Conservation (phyloP, 2,113 vertebrate species). For the Micromys minutus region DNA sequence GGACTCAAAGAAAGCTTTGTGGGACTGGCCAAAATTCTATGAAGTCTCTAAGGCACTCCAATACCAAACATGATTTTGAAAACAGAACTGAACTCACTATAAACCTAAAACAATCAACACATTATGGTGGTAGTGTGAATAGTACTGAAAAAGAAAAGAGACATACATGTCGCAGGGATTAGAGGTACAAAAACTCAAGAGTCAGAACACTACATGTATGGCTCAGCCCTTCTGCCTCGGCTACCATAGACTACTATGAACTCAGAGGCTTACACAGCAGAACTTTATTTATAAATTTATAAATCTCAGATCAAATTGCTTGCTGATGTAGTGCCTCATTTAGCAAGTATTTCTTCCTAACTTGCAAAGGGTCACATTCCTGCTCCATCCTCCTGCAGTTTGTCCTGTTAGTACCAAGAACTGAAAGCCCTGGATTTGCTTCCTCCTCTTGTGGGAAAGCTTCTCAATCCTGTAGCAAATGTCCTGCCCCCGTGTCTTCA, state of each 20-base stretch:
- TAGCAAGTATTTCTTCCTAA: neutral
- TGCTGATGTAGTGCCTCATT: neutral
- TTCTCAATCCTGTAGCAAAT: neutral
- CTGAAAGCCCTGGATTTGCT: neutral
- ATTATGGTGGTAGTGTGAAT: too few relatives aligned
- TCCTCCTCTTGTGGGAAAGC: neutral
- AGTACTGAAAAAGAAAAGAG: neutral
- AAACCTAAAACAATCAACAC: neutral
- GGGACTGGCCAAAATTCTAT: neutral
- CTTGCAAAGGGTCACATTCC: neutral
- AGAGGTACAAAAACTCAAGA: fast-evolving
- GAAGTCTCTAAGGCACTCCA: neutral
- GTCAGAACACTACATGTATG: neutral
- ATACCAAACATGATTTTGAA: neutral
- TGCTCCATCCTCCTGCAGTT: neutral
- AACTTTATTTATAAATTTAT: neutral
- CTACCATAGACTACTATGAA: too few relatives aligned
- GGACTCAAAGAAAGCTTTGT: neutral
- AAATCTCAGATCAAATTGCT: too few relatives aligned
- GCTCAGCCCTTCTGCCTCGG: neutral
- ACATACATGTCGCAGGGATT: neutral
- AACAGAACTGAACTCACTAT: neutral
- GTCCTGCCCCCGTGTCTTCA: neutral
- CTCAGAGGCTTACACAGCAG: too few relatives aligned
- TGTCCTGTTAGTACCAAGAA: neutral